phyloP scores from a whole-genome alignment of 1,140 invertebrate species.

The Popillia japonica region DNA sequence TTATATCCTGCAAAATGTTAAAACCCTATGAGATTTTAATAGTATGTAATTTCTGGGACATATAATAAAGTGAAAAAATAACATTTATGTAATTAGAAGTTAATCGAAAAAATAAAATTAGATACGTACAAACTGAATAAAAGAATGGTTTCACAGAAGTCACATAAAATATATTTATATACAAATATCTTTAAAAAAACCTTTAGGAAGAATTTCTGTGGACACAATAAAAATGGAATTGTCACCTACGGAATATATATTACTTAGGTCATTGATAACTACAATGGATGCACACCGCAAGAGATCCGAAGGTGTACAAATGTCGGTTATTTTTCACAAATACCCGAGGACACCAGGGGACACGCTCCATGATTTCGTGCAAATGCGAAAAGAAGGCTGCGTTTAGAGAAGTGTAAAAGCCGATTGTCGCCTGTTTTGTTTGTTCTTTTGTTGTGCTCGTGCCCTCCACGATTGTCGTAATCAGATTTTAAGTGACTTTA shows the following conservation, averaged over 20 bases:
- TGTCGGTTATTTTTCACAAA: conserved; percentile 48
- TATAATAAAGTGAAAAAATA: too few relatives aligned
- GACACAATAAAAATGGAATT: conserved; percentile 34
- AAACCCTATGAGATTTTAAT: too few relatives aligned
- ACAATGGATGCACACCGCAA: conserved; percentile 22
- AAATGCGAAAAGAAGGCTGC: conserved; percentile 38
- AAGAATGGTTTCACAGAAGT: too few relatives aligned
- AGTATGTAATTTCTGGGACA: too few relatives aligned
- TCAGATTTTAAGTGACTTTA: conserved; percentile 48
- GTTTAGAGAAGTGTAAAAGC: conserved; percentile 24
- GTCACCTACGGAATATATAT: conserved; percentile 34
- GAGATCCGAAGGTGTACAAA: conserved; percentile 40
- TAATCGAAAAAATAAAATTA: too few relatives aligned
- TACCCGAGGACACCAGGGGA: conserved; percentile 41
- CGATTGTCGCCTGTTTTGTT: conserved; percentile 37
- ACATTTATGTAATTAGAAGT: too few relatives aligned
- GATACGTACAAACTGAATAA: too few relatives aligned
- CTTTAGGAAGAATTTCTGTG: neutral
- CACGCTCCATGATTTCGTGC: conserved; percentile 42
- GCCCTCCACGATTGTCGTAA: conserved; percentile 44
- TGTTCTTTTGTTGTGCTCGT: conserved; percentile 42
- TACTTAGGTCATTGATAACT: conserved; percentile 29
- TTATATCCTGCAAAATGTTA: too few relatives aligned
- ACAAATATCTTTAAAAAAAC: neutral
- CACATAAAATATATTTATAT: too few relatives aligned